A percentile compares a stretch with the other conserved stretches of the same genome.
These are phyloP conservation scores for Tenthredo notha DNA, from an alignment of 2,888 invertebrate species.

Conservation along the genomic window DNA sequence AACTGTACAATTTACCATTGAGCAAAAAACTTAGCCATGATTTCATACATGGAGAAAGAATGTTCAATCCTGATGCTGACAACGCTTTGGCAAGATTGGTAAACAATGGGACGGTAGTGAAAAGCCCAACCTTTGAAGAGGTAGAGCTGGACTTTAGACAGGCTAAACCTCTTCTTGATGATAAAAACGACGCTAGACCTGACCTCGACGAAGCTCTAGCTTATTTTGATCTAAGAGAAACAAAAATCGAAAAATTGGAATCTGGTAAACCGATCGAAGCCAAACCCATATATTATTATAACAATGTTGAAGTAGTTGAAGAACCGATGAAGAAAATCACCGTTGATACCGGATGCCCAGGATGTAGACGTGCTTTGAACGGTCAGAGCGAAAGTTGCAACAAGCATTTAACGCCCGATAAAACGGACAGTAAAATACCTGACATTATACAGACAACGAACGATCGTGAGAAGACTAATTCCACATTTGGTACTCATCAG, in stretches of 20 bases:
- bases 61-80: conserved; percentile 72
- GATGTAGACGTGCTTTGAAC: conserved; percentile 66
- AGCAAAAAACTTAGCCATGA: conserved; percentile 71
- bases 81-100: conserved; percentile 73
- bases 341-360: conserved; percentile 67
- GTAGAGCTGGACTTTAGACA: conserved; percentile 71
- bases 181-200: conserved; percentile 58
- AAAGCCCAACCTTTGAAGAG: conserved; percentile 69
- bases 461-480: conserved; percentile 10
- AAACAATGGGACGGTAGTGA: conserved; percentile 70
- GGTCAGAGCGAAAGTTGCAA: conserved; percentile 55
- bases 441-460: conserved; percentile 40
- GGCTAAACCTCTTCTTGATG: conserved; percentile 61
- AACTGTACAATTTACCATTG: conserved; percentile 72
- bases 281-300: conserved; percentile 65
- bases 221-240: conserved; percentile 69
- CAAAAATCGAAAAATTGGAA: conserved; percentile 32
- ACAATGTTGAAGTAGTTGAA: conserved; percentile 66
- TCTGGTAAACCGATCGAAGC: conserved; percentile 59
- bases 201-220: conserved; percentile 67
- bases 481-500: neutral
- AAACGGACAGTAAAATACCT: conserved; percentile 17
- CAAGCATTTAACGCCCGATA: conserved; percentile 17
- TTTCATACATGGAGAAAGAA: conserved; percentile 70
- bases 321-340: conserved; percentile 70